Evolutionary conservation across 2,113 vertebrate species (phyloP).

Genomic region (Aegithalos caudatus): DNA sequence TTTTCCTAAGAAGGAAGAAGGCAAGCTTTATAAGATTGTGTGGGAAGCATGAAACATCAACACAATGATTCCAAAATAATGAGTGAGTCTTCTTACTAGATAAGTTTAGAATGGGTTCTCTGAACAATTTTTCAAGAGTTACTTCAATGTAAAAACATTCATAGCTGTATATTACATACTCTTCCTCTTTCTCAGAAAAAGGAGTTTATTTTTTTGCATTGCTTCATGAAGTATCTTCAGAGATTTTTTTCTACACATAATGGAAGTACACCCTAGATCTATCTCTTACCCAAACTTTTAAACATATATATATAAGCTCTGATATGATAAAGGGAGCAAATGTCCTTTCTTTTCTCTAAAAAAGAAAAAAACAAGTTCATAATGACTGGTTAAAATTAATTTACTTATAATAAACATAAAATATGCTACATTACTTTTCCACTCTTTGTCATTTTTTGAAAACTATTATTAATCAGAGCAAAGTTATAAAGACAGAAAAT

Average conservation of each 20-base stretch:
- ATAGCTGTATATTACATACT: background rate
- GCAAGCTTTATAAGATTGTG: background rate
- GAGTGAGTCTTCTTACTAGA: background rate
- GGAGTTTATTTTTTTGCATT: background rate
- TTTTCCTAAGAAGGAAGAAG: conserved; percentile 58
- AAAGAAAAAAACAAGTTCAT: background rate
- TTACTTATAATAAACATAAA: background rate
- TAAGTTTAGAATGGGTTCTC: conserved; percentile 17
- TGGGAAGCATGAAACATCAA: conserved; percentile 37
- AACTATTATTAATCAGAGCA: background rate
- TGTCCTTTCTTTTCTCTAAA: background rate
- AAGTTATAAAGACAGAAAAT: background rate
- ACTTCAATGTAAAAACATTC: background rate
- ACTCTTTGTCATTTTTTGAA: background rate
- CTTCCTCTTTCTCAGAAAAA: background rate
- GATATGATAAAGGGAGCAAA: background rate
- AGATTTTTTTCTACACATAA: background rate
- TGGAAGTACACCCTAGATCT: background rate
- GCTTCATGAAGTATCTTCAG: background rate
- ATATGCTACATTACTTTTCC: background rate
- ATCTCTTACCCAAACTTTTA: background rate
- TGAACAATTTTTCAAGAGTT: conserved; percentile 31
- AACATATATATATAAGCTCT: background rate
- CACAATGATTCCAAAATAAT: conserved; percentile 32
- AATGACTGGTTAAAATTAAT: background rate